A percentile compares a stretch with the other conserved stretches of the same genome.
phyloP scores from a whole-genome alignment of 2,797 vertebrate species.

The Momotus momota region DNA sequence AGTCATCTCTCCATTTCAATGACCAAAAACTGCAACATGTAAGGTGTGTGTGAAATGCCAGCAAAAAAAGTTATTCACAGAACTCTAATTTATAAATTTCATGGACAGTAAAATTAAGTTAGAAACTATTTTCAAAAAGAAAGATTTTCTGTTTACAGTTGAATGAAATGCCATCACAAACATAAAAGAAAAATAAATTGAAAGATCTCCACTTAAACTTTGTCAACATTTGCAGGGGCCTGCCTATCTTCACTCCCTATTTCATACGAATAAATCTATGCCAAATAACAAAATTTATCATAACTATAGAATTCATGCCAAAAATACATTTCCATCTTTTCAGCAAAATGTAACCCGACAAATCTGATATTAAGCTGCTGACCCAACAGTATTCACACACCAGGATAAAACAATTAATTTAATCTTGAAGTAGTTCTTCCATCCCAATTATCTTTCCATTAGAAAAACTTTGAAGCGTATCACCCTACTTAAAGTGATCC shows the following conservation, averaged over 20 bases:
- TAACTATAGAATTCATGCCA: background rate
- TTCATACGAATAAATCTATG: background rate
- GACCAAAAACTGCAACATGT: background rate
- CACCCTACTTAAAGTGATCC: background rate
- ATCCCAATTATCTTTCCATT: background rate
- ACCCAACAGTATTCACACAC: background rate
- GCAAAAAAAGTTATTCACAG: background rate
- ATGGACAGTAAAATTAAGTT: constrained; percentile 45
- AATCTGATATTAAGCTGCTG: background rate
- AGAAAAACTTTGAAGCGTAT: background rate
- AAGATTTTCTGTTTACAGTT: constrained; percentile 39
- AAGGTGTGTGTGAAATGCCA: background rate
- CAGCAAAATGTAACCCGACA: background rate
- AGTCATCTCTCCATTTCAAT: constrained; percentile 5
- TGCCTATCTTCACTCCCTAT: background rate
- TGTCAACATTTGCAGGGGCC: constrained; percentile 3
- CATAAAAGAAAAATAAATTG: constrained; percentile 57
- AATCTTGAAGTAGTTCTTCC: background rate
- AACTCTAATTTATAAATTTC: constrained; percentile 43
- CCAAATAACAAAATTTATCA: background rate
- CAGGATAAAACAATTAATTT: background rate
- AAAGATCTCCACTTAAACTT: constrained; percentile 19
- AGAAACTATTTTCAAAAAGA: constrained; percentile 7
- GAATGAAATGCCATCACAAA: constrained; percentile 43
- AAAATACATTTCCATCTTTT: background rate